Percentiles rank a stretch among this genome's conserved stretches.
phyloP scores from a whole-genome alignment of 2,113 vertebrate genomes.

The Zosterops lateralis region DNA sequence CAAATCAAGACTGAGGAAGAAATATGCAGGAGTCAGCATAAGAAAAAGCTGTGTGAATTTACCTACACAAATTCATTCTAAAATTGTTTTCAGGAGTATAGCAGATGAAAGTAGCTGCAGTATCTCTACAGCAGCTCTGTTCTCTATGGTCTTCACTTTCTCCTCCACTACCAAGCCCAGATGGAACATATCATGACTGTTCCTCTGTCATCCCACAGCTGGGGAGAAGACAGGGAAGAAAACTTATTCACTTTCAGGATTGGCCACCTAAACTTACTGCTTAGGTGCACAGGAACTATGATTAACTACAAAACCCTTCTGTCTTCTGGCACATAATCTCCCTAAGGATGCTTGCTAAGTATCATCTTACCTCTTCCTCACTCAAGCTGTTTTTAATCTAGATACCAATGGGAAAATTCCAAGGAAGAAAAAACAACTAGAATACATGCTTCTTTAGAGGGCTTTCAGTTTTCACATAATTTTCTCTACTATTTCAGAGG shows the following conservation, averaged over 20 bases:
- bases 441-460: neutral
- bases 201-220: neutral
- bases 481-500: neutral
- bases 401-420: neutral
- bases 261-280: neutral
- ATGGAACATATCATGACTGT: neutral
- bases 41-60: neutral
- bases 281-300: neutral
- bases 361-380: neutral
- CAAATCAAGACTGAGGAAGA: neutral
- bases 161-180: neutral
- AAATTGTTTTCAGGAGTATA: neutral
- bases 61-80: neutral
- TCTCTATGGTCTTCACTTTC: neutral
- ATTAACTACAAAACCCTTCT: neutral
- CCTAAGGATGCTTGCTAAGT: neutral
- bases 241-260: neutral
- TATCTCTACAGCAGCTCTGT: neutral
- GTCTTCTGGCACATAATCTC: neutral
- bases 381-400: neutral
- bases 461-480: neutral
- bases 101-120: neutral
- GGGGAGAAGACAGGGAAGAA: accelerated
- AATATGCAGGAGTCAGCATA: neutral
- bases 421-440: neutral